Conservation (phyloP, 2,113 vertebrate genomes). For the Micronycteris hirsuta region DNA sequence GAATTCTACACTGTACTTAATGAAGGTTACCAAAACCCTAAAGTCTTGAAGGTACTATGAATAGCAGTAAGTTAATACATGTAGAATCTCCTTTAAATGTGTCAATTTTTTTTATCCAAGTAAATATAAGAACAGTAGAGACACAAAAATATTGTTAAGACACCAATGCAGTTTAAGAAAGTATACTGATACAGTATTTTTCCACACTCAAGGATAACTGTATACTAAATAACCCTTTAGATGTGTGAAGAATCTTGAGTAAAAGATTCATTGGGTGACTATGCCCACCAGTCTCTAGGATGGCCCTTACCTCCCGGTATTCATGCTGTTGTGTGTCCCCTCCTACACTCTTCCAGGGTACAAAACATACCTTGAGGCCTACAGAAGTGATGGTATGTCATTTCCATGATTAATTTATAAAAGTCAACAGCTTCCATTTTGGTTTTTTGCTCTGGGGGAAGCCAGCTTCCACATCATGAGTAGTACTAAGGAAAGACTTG, state of each 20-base stretch:
- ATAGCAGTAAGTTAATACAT: background rate
- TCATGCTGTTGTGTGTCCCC: background rate
- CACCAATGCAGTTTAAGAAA: background rate
- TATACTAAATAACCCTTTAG: background rate
- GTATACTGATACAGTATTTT: background rate
- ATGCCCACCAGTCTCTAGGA: background rate
- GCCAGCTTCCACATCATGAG: background rate
- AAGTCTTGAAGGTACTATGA: background rate
- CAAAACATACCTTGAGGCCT: background rate
- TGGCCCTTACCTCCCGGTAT: background rate
- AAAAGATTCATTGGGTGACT: background rate
- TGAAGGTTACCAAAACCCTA: background rate
- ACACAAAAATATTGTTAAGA: background rate
- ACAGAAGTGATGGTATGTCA: background rate
- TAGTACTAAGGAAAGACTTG: background rate
- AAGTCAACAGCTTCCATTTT: background rate
- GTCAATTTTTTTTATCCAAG: slow-evolving; percentile 16
- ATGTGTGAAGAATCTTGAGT: background rate
- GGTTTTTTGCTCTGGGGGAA: background rate
- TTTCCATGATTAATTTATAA: background rate
- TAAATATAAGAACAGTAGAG: background rate
- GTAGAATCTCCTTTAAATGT: background rate
- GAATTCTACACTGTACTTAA: background rate
- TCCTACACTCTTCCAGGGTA: background rate
- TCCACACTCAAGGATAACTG: background rate